Conservation (phyloP, 1,140 invertebrate species). For the Saccostrea cuccullata region DNA sequence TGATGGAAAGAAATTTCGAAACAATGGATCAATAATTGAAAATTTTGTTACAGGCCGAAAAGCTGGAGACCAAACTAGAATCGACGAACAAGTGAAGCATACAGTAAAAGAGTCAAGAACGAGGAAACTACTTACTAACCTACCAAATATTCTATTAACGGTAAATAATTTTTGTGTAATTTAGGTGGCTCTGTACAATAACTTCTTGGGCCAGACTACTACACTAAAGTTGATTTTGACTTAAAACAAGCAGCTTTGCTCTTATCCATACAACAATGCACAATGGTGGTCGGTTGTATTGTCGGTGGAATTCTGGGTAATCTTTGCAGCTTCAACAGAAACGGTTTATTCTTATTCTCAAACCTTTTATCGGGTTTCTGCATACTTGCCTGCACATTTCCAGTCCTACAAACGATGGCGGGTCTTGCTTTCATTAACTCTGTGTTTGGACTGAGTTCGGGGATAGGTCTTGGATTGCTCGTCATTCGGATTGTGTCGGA, state of each 20-base stretch:
- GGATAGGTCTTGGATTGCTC: constrained; percentile 68
- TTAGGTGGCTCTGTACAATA: constrained; percentile 60
- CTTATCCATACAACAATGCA: constrained; percentile 60
- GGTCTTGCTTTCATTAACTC: constrained; percentile 47
- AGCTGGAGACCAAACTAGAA: not conserved
- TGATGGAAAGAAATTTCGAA: not conserved
- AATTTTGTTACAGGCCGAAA: not conserved
- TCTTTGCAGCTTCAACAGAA: constrained; percentile 58
- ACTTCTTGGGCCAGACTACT: constrained; percentile 67
- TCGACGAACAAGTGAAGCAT: not conserved
- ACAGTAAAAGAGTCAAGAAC: not conserved
- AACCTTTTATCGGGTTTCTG: constrained; percentile 63
- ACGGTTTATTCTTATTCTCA: constrained; percentile 60
- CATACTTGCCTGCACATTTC: constrained; percentile 46
- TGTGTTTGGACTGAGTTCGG: constrained; percentile 65
- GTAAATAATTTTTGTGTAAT: constrained; percentile 74
- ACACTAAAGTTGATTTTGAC: constrained; percentile 57
- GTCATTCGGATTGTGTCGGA: constrained; percentile 70
- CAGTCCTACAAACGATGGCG: constrained; percentile 52
- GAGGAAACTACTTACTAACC: constrained; percentile 41
- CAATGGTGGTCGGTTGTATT: constrained; percentile 64
- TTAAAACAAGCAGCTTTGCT: constrained; percentile 60
- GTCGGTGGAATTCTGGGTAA: constrained; percentile 70
- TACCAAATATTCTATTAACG: constrained; percentile 68
- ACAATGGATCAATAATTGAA: not conserved